Evolutionary conservation across 2,888 invertebrate species (phyloP).

Genomic region (Eristalinus aeneus): DNA sequence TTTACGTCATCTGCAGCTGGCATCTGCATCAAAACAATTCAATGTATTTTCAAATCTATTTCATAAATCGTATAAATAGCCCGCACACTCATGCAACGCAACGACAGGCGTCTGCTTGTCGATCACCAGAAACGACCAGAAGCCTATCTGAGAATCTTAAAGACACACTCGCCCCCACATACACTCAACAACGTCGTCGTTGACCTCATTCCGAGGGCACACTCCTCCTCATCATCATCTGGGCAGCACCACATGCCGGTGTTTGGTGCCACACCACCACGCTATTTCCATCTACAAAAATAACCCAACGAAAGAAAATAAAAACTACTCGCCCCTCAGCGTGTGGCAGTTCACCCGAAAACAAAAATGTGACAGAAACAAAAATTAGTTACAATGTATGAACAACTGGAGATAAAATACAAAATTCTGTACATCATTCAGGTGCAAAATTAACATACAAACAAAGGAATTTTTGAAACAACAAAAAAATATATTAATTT

Average conservation of each 20-base stretch:
- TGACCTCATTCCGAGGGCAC: constrained; percentile 61
- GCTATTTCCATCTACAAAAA: constrained; percentile 49
- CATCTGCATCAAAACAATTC: neutral
- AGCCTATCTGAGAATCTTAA: constrained; percentile 35
- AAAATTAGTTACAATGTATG: constrained; percentile 52
- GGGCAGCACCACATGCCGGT: constrained; percentile 27
- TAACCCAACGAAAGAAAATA: constrained; percentile 1
- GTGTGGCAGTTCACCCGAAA: neutral
- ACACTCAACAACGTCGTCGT: constrained; percentile 10
- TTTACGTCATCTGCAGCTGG: constrained; percentile 30
- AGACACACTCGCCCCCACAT: constrained; percentile 7
- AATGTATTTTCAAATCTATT: neutral
- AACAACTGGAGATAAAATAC: constrained; percentile 11
- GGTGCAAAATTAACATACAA: constrained; percentile 39
- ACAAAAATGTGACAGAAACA: constrained; percentile 3
- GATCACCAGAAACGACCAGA: constrained; percentile 41
- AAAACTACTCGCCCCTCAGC: constrained; percentile 16
- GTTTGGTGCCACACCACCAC: constrained; percentile 8
- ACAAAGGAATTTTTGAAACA: constrained; percentile 13
- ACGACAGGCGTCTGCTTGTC: constrained; percentile 36
- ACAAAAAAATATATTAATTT: constrained; percentile 1
- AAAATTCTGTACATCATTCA: constrained; percentile 26
- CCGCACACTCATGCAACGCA: constrained; percentile 12
- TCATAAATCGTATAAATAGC: constrained; percentile 63
- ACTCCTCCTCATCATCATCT: neutral